phyloP scores from a whole-genome alignment of 2,113 vertebrate genomes.

The Alosa alosa region DNA sequence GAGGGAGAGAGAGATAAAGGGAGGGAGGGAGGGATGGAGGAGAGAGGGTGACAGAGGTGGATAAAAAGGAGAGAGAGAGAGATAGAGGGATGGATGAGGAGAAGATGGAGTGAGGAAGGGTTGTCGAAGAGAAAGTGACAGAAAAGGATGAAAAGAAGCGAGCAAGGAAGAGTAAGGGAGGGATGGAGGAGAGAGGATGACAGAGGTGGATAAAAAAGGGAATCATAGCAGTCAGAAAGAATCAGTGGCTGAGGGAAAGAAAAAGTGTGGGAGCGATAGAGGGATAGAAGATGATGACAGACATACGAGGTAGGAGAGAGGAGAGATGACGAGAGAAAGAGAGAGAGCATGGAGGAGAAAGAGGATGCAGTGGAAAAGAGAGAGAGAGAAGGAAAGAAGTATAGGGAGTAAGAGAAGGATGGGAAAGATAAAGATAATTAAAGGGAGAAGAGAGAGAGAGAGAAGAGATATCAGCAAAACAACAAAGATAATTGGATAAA shows the following conservation, averaged over 20 bases:
- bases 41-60: background rate
- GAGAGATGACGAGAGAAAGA: background rate
- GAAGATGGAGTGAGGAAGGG: background rate
- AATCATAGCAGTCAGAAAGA: conserved; percentile 12
- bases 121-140: background rate
- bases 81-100: background rate
- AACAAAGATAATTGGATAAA: conserved; percentile 42
- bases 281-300: background rate
- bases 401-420: background rate
- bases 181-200: background rate
- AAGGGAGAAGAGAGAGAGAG: background rate
- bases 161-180: background rate
- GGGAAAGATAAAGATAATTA: background rate
- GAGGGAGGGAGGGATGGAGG: background rate
- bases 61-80: background rate
- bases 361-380: background rate
- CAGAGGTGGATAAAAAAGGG: background rate
- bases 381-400: conserved; percentile 22
- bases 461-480: conserved; percentile 32
- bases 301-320: background rate
- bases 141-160: background rate
- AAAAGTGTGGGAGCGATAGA: background rate
- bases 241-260: conserved; percentile 19
- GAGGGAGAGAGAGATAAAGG: background rate
- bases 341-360: background rate